Percentiles rank a stretch among this genome's conserved stretches.
Conservation (phyloP, 2,888 invertebrate genomes). For the Melinaea marsaeus region DNA sequence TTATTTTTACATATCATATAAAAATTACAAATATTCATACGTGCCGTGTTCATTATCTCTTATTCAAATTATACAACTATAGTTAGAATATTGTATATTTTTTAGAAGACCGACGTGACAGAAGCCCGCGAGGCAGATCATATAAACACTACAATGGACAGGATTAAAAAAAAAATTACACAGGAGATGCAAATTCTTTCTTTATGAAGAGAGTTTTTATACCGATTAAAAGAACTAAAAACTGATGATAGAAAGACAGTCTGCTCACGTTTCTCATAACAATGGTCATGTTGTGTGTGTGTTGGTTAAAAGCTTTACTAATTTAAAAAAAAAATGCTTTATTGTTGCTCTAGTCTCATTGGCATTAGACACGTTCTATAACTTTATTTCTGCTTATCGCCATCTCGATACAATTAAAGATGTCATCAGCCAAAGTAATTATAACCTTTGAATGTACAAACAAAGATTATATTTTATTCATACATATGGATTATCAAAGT, state of each 20-base stretch:
- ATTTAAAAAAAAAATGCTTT: no score
- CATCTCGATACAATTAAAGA: no score
- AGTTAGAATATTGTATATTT: conserved; percentile 11
- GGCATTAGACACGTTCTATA: no score
- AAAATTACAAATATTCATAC: no score
- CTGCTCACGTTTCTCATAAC: conserved; percentile 51
- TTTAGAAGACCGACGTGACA: conserved; percentile 85
- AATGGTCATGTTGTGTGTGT: conserved; percentile 35
- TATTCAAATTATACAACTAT: not conserved
- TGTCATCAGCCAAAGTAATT: conserved; percentile 75
- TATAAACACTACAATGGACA: conserved; percentile 75
- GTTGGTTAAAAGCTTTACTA: no score
- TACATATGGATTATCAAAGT: no score
- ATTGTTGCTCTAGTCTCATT: no score
- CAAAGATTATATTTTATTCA: no score
- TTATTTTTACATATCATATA: no score
- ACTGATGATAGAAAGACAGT: conserved; percentile 76
- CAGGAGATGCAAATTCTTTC: conserved; percentile 82
- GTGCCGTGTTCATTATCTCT: not conserved
- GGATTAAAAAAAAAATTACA: conserved; percentile 78
- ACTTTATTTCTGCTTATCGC: no score
- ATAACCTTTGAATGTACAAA: conserved; percentile 41
- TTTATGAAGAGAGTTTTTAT: conserved; percentile 86
- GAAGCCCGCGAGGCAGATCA: conserved; percentile 89
- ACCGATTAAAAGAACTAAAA: conserved; percentile 80